phyloP scores from a whole-genome alignment of 2,797 vertebrate species.

The Anabacerthia variegaticeps region DNA sequence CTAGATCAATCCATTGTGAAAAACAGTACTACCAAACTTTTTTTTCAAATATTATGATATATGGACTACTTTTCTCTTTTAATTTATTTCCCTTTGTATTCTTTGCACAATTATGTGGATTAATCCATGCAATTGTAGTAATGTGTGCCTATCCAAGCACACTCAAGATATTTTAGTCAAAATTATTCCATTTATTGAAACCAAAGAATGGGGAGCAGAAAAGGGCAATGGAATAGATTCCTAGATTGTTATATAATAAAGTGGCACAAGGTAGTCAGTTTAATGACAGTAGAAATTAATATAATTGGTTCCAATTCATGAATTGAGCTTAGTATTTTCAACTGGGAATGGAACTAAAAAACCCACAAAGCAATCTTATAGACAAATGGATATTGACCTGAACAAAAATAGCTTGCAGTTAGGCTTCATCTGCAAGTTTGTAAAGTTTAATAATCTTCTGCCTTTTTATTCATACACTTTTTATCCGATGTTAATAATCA shows the following conservation, averaged over 20 bases:
- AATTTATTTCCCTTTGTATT: not conserved
- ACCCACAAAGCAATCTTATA: not conserved
- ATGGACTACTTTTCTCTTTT: not conserved
- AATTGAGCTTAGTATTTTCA: not conserved
- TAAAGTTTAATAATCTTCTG: not conserved
- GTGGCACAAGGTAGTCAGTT: not conserved
- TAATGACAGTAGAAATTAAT: not conserved
- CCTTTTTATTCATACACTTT: not conserved
- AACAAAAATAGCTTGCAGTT: not conserved
- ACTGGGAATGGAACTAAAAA: not conserved
- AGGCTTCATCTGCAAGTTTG: not conserved
- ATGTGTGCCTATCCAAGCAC: not conserved
- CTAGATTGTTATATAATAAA: not conserved
- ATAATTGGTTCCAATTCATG: not conserved
- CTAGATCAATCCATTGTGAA: not conserved
- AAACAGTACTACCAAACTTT: not conserved
- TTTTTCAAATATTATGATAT: not conserved
- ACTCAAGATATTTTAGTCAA: not conserved
- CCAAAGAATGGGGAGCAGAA: not conserved
- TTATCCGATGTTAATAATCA: not conserved
- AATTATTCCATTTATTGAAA: not conserved
- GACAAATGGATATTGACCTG: conserved; percentile 5
- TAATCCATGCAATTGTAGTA: not conserved
- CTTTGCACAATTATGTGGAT: not conserved
- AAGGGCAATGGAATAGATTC: not conserved